Evolutionary conservation across 1,140 invertebrate species (phyloP), one percentile per base, ranked within the genome.

Genomic region (Whitmania pigra): DNA sequence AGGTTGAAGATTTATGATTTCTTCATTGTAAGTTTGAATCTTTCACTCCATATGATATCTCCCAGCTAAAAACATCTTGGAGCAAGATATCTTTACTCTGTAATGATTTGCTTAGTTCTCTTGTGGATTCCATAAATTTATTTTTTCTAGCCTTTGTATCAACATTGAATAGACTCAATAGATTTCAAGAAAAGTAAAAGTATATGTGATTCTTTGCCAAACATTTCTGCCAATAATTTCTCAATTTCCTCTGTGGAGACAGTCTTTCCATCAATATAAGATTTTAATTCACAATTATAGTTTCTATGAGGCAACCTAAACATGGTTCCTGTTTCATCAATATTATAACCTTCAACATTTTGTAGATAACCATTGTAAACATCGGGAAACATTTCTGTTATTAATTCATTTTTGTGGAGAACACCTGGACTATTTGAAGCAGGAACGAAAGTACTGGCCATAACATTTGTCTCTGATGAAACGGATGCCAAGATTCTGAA

Each of bases 391-490:
- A 49, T 49, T 55, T 71, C 22, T 60, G 73, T 73, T 5, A 79
- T 22, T 5, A 57, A 20, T n/a, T 77, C n/a, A 71, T 77, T 71
- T 60, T 71, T 71, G 43, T 75, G 75, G 55, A 72, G 73, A 22
- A 68, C 75, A 18, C 80, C 80, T 15, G 79, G 79, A 15, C 72
- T 73, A 13, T 27, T 29, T 22, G 36, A 22, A 20, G 73, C 73
- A n/a, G 94, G 95, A 83, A 99, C 95, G 27, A 98, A 97, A 85
- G 93, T 94, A 78, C 83, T 99, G 75, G 94, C 94, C 29, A 96
- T 98, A 66, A 98, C 95, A 4, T 94, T 98, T 84, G 93, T 97
- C 0, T 96, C 93, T 73, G 94, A 98, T 83, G 95, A 97, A 83
- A 89, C 87, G 77, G 95, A 99, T 84, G 94, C 94, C 0, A 96